These are phyloP conservation scores for Mus caroli DNA, from an alignment of 2,797 vertebrate species.

Conservation along the genomic window DNA sequence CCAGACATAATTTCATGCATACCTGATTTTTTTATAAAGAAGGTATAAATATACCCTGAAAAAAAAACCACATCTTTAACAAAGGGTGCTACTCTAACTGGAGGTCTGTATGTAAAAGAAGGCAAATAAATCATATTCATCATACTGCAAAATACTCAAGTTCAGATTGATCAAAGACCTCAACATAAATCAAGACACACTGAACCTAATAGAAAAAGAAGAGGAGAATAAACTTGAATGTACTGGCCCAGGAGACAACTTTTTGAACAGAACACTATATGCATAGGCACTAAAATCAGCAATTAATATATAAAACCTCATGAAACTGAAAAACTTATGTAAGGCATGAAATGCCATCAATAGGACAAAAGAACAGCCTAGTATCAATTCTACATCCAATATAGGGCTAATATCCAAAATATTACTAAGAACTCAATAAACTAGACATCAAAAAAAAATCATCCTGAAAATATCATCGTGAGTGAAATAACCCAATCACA, in stretches of 20 bases:
- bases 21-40: background rate
- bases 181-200: background rate
- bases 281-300: background rate
- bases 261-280: background rate
- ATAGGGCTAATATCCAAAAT: background rate
- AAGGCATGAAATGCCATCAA: background rate
- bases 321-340: background rate
- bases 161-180: background rate
- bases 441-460: background rate
- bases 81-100: background rate
- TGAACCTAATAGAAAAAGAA: background rate
- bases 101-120: background rate
- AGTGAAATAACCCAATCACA: too few relatives aligned
- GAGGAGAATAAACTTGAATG: background rate
- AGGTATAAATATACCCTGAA: background rate
- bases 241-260: background rate
- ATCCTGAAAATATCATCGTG: too few relatives aligned
- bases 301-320: background rate
- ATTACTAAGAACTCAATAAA: background rate
- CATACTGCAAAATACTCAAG: background rate
- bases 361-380: background rate
- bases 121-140: background rate
- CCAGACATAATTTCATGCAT: too few relatives aligned
- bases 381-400: background rate
- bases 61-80: background rate